Conservation (phyloP, 2,113 vertebrate species). For the Mirza zaza region DNA sequence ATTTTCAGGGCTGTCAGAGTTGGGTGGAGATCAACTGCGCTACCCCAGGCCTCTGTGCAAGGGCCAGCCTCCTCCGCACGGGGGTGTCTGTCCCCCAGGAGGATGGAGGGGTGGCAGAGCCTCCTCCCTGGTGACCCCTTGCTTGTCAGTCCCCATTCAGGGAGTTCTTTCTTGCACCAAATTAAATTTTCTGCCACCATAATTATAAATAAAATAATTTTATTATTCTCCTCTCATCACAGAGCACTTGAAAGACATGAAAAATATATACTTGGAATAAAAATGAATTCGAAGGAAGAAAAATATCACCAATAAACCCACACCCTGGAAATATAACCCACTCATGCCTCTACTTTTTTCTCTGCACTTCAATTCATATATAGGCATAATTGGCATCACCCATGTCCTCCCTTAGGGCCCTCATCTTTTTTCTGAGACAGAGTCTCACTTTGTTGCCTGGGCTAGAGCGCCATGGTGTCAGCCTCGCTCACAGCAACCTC, state of each 20-base stretch:
- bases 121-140: not conserved
- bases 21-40: not conserved
- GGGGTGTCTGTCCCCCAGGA: not conserved
- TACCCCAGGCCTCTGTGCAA: not conserved
- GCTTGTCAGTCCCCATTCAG: not conserved
- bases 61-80: not conserved
- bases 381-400: not conserved
- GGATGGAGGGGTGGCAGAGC: fast-evolving
- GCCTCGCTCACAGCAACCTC: no score
- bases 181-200: not conserved
- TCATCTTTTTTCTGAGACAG: not conserved
- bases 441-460: no score
- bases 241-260: not conserved
- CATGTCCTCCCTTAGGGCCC: not conserved
- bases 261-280: not conserved
- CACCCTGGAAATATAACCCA: not conserved
- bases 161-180: not conserved
- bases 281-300: not conserved
- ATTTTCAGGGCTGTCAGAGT: not conserved
- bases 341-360: not conserved
- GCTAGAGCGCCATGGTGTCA: no score
- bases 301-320: not conserved
- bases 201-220: not conserved
- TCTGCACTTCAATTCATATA: not conserved
- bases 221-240: not conserved